phyloP scores from a whole-genome alignment of 2,888 invertebrate species.

The Mellilla xanthometata region DNA sequence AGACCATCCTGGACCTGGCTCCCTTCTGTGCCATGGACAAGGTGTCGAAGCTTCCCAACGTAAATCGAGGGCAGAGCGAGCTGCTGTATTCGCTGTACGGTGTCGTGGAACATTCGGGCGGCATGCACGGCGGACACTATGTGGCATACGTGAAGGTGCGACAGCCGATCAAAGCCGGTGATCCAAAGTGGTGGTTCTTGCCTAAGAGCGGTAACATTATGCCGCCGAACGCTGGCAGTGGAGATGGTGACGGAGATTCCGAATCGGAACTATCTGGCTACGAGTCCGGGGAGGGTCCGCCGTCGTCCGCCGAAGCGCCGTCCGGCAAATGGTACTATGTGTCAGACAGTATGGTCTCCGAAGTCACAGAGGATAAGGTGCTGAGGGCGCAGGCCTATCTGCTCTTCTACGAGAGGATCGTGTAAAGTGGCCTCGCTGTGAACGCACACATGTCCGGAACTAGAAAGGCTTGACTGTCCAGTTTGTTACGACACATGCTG shows the following conservation, averaged over 20 bases:
- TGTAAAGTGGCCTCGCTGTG: slow-evolving; percentile 73
- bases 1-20: slow-evolving; percentile 91
- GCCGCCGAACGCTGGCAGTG: slow-evolving; percentile 67
- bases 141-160: slow-evolving; percentile 97
- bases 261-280: slow-evolving; percentile 81
- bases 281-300: slow-evolving; percentile 76
- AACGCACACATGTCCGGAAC: too few relatives aligned
- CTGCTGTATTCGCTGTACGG: slow-evolving; percentile 96
- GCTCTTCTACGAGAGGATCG: slow-evolving; percentile 97
- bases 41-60: slow-evolving; percentile 83
- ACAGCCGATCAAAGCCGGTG: slow-evolving; percentile 82
- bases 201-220: slow-evolving; percentile 83
- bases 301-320: slow-evolving; percentile 58
- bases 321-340: slow-evolving; percentile 96
- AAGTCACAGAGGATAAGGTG: slow-evolving; percentile 91
- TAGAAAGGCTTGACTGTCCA: too few relatives aligned
- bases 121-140: slow-evolving; percentile 92
- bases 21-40: slow-evolving; percentile 92
- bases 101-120: slow-evolving; percentile 97
- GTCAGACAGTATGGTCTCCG: slow-evolving; percentile 94
- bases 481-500: too few relatives aligned
- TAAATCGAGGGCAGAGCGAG: slow-evolving; percentile 84
- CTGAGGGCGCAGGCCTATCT: slow-evolving; percentile 95
- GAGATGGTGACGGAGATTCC: slow-evolving; percentile 72
- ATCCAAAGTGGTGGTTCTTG: slow-evolving; percentile 88